Evolutionary conservation across 2,797 vertebrate species (phyloP).

Genomic region (Brachyrhaphis roseni): DNA sequence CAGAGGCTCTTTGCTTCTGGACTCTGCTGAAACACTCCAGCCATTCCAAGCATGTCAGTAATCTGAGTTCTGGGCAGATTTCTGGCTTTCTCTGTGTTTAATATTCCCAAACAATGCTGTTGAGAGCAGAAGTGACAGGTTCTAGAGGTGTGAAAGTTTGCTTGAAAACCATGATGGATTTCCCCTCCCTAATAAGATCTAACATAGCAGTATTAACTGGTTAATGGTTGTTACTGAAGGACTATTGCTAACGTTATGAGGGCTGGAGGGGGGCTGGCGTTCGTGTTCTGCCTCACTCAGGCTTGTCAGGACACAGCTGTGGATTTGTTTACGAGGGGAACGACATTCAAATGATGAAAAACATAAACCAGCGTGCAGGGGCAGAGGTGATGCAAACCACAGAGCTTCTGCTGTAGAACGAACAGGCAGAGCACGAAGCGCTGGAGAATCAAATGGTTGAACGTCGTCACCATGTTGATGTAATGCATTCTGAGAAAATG

Average conservation of each 20-base stretch:
- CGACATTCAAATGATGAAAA: neutral
- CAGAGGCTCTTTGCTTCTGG: slow-evolving; percentile 16
- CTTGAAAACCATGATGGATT: slow-evolving; percentile 42
- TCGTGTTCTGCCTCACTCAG: neutral
- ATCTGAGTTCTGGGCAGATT: slow-evolving; percentile 35
- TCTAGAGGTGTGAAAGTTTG: slow-evolving; percentile 35
- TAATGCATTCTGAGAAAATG: slow-evolving; percentile 7
- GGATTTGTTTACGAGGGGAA: neutral
- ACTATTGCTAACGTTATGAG: slow-evolving; percentile 48
- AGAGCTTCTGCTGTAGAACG: slow-evolving; percentile 1
- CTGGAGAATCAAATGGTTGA: neutral
- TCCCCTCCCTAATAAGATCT: slow-evolving; percentile 45
- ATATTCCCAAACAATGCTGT: slow-evolving; percentile 38
- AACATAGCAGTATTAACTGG: slow-evolving; percentile 56
- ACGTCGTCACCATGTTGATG: neutral
- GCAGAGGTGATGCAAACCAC: slow-evolving; percentile 3
- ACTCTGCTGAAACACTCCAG: slow-evolving; percentile 39
- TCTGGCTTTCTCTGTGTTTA: slow-evolving; percentile 27
- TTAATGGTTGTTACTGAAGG: slow-evolving; percentile 47
- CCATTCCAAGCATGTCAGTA: slow-evolving; percentile 44
- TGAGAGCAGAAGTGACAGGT: slow-evolving; percentile 45
- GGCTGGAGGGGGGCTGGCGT: neutral
- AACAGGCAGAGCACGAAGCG: neutral
- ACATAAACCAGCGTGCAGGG: neutral
- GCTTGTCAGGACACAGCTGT: slow-evolving; percentile 10